Base-by-base conservation (phyloP, 2,888 invertebrate genomes). In the Luffia ferchaultella region DNA sequence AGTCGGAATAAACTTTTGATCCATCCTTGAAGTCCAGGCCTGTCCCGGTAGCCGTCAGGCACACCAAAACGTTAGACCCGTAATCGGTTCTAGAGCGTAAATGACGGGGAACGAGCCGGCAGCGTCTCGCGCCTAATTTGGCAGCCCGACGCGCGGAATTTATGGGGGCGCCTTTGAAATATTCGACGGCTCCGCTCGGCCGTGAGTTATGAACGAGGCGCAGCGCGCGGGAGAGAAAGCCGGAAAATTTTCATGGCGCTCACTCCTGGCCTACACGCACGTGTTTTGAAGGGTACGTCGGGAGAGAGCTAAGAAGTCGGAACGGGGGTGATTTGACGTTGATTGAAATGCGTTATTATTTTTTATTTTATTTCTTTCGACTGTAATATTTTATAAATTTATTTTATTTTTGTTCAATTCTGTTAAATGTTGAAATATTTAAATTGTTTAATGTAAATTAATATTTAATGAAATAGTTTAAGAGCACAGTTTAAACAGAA, bases 131-230 rank as follows among this genome's bases (percentile, higher is more conserved):
- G 82, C 82, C 82, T 82, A 82, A 83, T 82, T 83, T 83, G 80
- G 82, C 82, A 80, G 73, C 76, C 77, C 79, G 80, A 79, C 77
- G 76, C 78, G 73, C 75, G 80, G 82, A 83, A 83, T 83, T 82
- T 83, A 83, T 82, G 67, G 74, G 71, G 76, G 68, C 68, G 73
- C 69, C 74, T 70, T 73, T 80, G 80, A 78, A 83, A 83, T 80
- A 80, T 82, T 82, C 75, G 82, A 78, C 78, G 72, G 76, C 73
- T 77, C 76, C 77, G 74, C 76, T 82, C 80, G 76, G 57, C 78
- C 79, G 78, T 78, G 76, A 80, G 80, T 83, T 83, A 83, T 83
- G 83, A 80, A 83, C 79, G 82, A 79, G 79, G 76, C 79, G 77
- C 75, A 79, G 73, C 76, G 79, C 16, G 77, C 75, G 80, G 73